A percentile compares a stretch with the other conserved stretches of the same genome.
Evolutionary conservation across 2,113 vertebrate species (phyloP).

Genomic region (Phoxinus phoxinus): DNA sequence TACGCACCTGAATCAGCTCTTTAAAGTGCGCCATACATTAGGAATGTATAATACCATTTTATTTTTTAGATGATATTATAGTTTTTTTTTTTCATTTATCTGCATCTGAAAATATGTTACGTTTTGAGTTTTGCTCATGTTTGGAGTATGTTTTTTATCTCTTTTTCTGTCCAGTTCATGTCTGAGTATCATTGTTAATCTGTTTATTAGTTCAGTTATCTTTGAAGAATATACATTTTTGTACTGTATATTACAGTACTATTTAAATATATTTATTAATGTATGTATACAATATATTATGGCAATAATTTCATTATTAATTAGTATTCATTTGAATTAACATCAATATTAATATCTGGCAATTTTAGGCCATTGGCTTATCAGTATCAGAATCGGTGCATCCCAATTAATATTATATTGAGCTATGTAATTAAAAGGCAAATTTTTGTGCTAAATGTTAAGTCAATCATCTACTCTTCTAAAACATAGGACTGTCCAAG

Average conservation of each 20-base stretch:
- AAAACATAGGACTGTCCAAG: not conserved
- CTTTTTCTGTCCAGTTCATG: too few relatives aligned
- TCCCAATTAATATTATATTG: not conserved
- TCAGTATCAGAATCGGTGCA: not conserved
- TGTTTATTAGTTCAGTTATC: too few relatives aligned
- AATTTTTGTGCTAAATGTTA: not conserved
- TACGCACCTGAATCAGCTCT: not conserved
- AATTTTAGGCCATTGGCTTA: not conserved
- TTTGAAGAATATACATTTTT: not conserved
- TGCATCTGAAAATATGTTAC: too few relatives aligned
- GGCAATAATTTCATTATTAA: not conserved
- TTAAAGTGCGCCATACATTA: not conserved
- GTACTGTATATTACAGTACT: not conserved
- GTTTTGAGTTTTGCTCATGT: too few relatives aligned
- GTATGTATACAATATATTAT: not conserved
- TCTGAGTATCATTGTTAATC: too few relatives aligned
- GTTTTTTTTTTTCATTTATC: not conserved
- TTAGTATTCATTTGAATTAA: not conserved
- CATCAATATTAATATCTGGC: not conserved
- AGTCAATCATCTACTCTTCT: not conserved
- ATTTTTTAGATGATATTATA: not conserved
- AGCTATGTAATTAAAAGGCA: not conserved
- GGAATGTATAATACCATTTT: not conserved
- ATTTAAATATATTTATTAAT: not conserved
- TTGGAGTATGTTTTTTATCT: too few relatives aligned